Evolutionary conservation across 2,888 invertebrate species (phyloP), one percentile per base, ranked within the genome.

Genomic region (Junonia oenone): DNA sequence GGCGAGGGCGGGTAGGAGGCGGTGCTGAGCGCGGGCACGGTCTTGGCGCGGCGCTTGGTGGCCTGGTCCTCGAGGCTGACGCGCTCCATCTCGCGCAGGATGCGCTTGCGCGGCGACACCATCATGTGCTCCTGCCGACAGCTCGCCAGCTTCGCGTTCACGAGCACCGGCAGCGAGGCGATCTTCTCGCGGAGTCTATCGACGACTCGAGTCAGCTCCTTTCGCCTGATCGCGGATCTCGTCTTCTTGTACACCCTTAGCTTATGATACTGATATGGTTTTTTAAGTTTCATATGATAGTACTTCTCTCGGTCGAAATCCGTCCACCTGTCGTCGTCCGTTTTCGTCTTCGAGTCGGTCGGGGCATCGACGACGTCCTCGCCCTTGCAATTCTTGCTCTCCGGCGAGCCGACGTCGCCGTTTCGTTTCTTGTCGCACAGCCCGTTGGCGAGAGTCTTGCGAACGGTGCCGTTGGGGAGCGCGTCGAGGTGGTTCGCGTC

Each of bases 91-190:
- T 96, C 96, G 52, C 96, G 92, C 60, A 96, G 87, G 81, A 96
- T 94, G 66, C 96, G 92, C 76, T 96, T 96, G 37, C 96, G 91
- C 48, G 96, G 96, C 58, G 96, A 96, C 26, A 96, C 95, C 68
- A 95, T 93, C 66, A 76, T 76, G 75, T 89, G 90, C 69, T 91
- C 90, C 71, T 87, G 90, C 46, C 89, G 81, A 59, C 90, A 90
- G 65, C 68, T 81, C 17, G 82, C 86, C 47, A 88, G 69, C 71
- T 90, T 89, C 9, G 83, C 85, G 69, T 89, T 87, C 47, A 88
- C 81, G 47, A 86, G 83, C 52, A 75, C 75, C 56, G 86, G 85
- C 62, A 81, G 71, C 35, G 83, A 70, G 29, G 85, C 78, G 48
- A 82, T 72, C 64, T 75, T 78, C 71, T 89, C 90, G 62, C 79